Evolutionary conservation across 2,113 vertebrate species (phyloP).

Genomic region (Megaleporinus macrocephalus): DNA sequence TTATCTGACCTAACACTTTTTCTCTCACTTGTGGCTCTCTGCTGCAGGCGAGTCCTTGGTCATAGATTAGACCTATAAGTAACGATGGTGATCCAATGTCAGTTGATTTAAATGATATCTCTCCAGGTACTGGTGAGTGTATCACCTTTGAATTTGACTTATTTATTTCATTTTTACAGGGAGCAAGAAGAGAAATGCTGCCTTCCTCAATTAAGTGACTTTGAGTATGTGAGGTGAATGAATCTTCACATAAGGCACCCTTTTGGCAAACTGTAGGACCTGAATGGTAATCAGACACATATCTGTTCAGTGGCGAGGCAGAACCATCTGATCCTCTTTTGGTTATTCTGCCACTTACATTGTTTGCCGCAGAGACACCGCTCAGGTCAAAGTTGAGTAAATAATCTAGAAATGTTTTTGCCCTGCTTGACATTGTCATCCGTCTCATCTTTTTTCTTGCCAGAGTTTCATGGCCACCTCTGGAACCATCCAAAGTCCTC

Average conservation of each 20-base stretch:
- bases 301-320: not conserved
- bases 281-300: not conserved
- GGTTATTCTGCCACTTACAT: not conserved
- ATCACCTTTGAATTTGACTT: not conserved
- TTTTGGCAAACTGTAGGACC: conserved; percentile 12
- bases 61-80: conserved; percentile 27
- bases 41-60: conserved; percentile 33
- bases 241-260: not conserved
- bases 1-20: not conserved
- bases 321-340: conserved; percentile 5
- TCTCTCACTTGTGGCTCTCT: not conserved
- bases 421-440: not conserved
- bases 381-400: conserved; percentile 52
- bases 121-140: not conserved
- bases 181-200: conserved; percentile 42
- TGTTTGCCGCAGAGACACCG: not conserved
- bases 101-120: conserved; percentile 15
- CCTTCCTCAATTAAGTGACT: conserved; percentile 28
- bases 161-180: conserved; percentile 8
- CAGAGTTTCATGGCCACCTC: not conserved
- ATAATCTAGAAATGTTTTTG: conserved; percentile 47
- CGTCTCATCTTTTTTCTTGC: conserved; percentile 23
- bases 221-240: not conserved
- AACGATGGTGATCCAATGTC: conserved; percentile 37
- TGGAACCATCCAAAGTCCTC: not conserved